Evolutionary conservation across 2,797 vertebrate species (phyloP), one percentile per base, ranked within the genome.

Genomic region (Coregonus ussuriensis): DNA sequence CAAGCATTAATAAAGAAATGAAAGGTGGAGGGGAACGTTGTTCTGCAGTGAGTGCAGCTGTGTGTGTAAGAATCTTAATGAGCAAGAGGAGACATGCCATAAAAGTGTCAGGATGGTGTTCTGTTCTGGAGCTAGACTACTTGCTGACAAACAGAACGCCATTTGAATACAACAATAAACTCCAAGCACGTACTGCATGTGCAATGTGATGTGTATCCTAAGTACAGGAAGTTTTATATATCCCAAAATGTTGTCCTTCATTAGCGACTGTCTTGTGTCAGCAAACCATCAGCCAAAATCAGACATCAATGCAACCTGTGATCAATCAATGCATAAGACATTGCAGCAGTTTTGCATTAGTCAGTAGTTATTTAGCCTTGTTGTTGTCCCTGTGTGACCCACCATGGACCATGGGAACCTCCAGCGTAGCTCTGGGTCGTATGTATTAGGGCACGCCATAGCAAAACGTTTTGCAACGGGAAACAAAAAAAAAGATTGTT

Each of bases 1-100:
- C 75, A 77, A 78, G 82, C 70, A 76, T 83, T 84, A 81, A 82
- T 84, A 74, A 85, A 85, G 72, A 75, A 73, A 77, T 70, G 76
- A 83, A 78, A 82, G 52, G 75, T 54, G 59, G 59, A 47, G 80
- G 21, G 71, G 31, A 41, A 69, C 59, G 21, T 63, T 63, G 21
- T 11, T 63, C 59, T 11, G 14, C 51, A 62, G 29, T 68, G 63
- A 4, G 47, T 71, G 63, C 81, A 77, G 79, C 85, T 81, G 85
- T 56, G 74, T 31, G 66, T 9, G 51, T 25, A 52, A 37, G 62
- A 68, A 74, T 74, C 14, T 63, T 83, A 79, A 84, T 78, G 77
- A 83, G 73, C 31, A 70, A 69, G 78, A 47, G 33, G 31, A 70
- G 65, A 53, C 72, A 69, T 3, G 71, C 37, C 2, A 68, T n/a